Base-by-base conservation (phyloP, 2,797 vertebrate genomes). In the Ctenochaetus hawaiiensis region DNA sequence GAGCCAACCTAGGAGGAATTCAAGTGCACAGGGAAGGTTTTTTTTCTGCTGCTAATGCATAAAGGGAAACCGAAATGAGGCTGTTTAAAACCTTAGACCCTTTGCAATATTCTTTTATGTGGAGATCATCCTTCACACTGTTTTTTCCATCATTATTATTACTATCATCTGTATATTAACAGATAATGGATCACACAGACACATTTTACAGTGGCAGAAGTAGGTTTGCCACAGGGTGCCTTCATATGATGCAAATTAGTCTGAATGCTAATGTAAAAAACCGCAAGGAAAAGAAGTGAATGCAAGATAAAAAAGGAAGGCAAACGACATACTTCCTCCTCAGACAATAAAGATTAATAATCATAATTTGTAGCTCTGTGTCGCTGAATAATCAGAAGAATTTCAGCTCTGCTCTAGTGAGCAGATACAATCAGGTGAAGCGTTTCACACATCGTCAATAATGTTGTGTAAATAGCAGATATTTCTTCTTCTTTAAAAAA, bases 1-100 rank as follows among this genome's bases (percentile, higher is more conserved):
- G 37, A 77, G 59, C 9, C 18, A n/a, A 62, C 66, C 82, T 54
- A 44, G 53, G 62, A 74, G 69, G 72, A 82, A 53, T 73, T 66
- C 48, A 70, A 30, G 34, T 44, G 20, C 68, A 49, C 1, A 4
- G 41, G 53, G 37, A 58, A 67, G 0, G 41, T 73, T 47, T 57
- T 48, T 70, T 30, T 60, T 23, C 26, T 16, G n/a, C 59, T 56
- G 43, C 22, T 43, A 20, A 63, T 51, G 48, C 41, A 41, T 45
- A 14, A 44, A 54, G 45, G 12, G 71, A 53, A 57, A 70, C 34
- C 54, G 67, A 72, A 83, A 82, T 58, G 4, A 4, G 52, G 45
- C 68, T 65, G 63, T 54, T 44, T 0, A 41, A 22, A 53, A 39
- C 16, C n/a, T 67, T 49, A 44, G 57, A 51, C 26, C 13, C 18